phyloP scores from a whole-genome alignment of 2,797 vertebrate genomes.

The Amphiprion clarkii region DNA sequence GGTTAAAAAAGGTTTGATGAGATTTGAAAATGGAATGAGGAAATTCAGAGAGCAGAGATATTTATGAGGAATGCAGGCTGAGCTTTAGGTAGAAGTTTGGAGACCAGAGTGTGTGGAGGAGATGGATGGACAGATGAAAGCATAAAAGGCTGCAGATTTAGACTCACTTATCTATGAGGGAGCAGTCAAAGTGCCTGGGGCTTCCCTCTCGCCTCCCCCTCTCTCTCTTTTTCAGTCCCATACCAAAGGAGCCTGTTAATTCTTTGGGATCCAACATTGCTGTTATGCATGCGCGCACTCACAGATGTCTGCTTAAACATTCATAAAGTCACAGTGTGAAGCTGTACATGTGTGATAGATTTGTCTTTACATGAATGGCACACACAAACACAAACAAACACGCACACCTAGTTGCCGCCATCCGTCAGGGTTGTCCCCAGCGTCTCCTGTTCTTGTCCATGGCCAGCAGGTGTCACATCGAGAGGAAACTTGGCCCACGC shows the following conservation, averaged over 20 bases:
- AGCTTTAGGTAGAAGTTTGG: slow-evolving; percentile 41
- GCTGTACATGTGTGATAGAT: slow-evolving; percentile 71
- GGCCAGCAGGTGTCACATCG: slow-evolving; percentile 79
- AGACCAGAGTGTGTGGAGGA: slow-evolving; percentile 28
- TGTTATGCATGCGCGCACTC: slow-evolving; percentile 48
- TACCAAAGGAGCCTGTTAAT: slow-evolving; percentile 50
- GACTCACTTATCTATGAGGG: slow-evolving; percentile 66
- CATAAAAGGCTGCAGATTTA: slow-evolving; percentile 58
- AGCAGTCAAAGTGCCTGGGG: slow-evolving; percentile 58
- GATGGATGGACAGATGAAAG: slow-evolving; percentile 65
- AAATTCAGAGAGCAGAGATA: slow-evolving; percentile 36
- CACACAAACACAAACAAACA: slow-evolving; percentile 43
- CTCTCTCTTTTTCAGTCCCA: slow-evolving; percentile 29
- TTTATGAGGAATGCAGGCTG: slow-evolving; percentile 36
- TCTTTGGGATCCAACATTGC: slow-evolving; percentile 43
- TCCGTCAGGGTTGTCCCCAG: slow-evolving; percentile 66
- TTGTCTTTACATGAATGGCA: slow-evolving; percentile 65
- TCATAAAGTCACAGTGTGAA: slow-evolving; percentile 59
- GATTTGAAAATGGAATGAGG: slow-evolving; percentile 58
- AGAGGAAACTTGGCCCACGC: slow-evolving; percentile 68
- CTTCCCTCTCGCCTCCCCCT: slow-evolving; percentile 40
- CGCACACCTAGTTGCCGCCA: slow-evolving; percentile 40
- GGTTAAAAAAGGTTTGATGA: slow-evolving; percentile 64
- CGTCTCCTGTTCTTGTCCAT: slow-evolving; percentile 55
- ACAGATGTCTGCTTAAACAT: slow-evolving; percentile 65